A percentile compares a stretch with the other conserved stretches of the same genome.
These are phyloP conservation scores for Rhagophthalmus giganteus DNA, from an alignment of 2,888 invertebrate species.

Conservation along the genomic window DNA sequence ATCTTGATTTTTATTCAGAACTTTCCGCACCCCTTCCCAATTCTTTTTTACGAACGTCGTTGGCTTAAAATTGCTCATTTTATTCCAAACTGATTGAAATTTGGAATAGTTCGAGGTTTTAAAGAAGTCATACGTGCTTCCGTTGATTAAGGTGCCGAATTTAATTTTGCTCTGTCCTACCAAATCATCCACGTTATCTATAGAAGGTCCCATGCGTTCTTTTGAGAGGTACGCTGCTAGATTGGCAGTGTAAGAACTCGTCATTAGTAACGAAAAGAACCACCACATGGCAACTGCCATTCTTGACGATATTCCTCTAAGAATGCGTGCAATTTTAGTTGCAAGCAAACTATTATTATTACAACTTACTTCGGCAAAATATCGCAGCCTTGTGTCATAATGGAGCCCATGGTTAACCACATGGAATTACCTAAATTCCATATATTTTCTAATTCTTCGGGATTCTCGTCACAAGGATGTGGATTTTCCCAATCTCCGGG, in stretches of 20 bases:
- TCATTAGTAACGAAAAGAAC: conserved; percentile 91
- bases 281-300: conserved; percentile 90
- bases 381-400: conserved; percentile 94
- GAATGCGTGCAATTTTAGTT: too few species aligned
- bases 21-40: conserved; percentile 83
- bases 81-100: conserved; percentile 38
- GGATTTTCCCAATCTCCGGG: conserved; percentile 94
- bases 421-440: conserved; percentile 87
- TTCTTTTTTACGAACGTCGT: conserved; percentile 82
- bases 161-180: conserved; percentile 93
- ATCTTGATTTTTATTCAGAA: conserved; percentile 73
- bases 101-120: conserved; percentile 45
- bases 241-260: conserved; percentile 93
- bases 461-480: conserved; percentile 85
- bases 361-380: conserved; percentile 78
- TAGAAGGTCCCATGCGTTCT: conserved; percentile 84
- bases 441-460: conserved; percentile 86
- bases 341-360: too few species aligned
- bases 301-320: conserved; percentile 84
- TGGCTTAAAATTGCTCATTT: conserved; percentile 79
- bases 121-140: conserved; percentile 93
- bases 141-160: conserved; percentile 86
- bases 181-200: conserved; percentile 88
- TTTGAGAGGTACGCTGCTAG: conserved; percentile 91
- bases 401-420: conserved; percentile 91